These are phyloP conservation scores for Tribolium madens DNA, from an alignment of 1,140 invertebrate species.

Conservation along the genomic window DNA sequence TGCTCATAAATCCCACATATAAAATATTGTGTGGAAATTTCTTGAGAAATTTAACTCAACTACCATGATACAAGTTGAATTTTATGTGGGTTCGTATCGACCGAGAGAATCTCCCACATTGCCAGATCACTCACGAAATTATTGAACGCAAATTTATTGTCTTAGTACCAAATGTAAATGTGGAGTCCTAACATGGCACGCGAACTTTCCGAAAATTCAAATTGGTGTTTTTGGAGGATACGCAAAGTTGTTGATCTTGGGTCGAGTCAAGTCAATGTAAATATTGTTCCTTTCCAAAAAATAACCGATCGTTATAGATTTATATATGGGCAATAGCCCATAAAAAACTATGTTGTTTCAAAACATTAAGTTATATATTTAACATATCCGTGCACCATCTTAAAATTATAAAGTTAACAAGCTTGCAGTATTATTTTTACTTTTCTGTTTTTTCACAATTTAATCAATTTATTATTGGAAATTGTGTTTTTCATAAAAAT, in stretches of 20 bases:
- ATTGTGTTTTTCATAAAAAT: too few relatives aligned
- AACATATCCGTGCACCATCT: too few relatives aligned
- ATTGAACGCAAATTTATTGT: constrained; percentile 4
- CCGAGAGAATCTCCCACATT: too few relatives aligned
- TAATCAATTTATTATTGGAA: too few relatives aligned
- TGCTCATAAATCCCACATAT: constrained; percentile 15
- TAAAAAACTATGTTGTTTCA: too few relatives aligned
- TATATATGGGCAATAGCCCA: too few relatives aligned
- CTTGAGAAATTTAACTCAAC: neutral
- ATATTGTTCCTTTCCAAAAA: neutral
- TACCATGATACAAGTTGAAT: constrained; percentile 13
- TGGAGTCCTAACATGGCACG: neutral
- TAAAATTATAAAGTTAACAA: too few relatives aligned
- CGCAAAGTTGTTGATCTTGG: neutral
- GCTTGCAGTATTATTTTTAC: too few relatives aligned
- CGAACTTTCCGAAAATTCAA: neutral
- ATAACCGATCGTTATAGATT: neutral
- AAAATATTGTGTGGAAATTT: constrained; percentile 36
- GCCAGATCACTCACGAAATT: constrained; percentile 12
- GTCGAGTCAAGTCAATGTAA: neutral
- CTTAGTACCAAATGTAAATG: neutral
- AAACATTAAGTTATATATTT: too few relatives aligned
- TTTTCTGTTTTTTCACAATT: too few relatives aligned
- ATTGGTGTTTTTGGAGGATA: neutral
- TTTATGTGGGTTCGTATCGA: constrained; percentile 29